Percentiles rank a stretch among this genome's conserved stretches.
Evolutionary conservation across 2,113 vertebrate species (phyloP).

Genomic region (Neotragus moschatus): DNA sequence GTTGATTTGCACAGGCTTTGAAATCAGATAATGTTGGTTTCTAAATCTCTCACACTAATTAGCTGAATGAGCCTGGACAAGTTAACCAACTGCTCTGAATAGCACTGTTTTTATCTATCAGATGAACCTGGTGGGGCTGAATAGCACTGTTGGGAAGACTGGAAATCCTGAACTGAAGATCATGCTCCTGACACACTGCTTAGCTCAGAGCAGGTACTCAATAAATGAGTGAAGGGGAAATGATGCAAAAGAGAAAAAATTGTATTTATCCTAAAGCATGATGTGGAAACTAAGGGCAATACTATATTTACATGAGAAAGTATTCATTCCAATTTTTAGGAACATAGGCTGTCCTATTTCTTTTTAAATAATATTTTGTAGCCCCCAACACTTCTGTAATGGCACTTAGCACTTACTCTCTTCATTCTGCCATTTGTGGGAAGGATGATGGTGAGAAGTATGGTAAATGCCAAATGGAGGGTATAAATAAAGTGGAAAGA

Average conservation of each 20-base stretch:
- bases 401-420: neutral
- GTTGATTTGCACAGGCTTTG: neutral
- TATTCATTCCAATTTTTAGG: neutral
- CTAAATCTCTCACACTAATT: neutral
- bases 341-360: neutral
- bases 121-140: neutral
- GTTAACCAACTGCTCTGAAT: neutral
- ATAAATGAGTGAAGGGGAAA: neutral
- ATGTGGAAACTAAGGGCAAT: neutral
- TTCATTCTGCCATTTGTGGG: neutral
- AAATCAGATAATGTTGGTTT: neutral
- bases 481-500: neutral
- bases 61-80: neutral
- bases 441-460: neutral
- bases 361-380: neutral
- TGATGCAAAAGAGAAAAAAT: neutral
- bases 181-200: fast-evolving
- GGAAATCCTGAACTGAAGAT: neutral
- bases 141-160: neutral
- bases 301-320: neutral
- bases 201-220: neutral
- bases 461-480: neutral
- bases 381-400: neutral
- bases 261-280: neutral
- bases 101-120: neutral